Base-by-base conservation (phyloP, 2,797 vertebrate genomes). In the Erpetoichthys calabaricus region DNA sequence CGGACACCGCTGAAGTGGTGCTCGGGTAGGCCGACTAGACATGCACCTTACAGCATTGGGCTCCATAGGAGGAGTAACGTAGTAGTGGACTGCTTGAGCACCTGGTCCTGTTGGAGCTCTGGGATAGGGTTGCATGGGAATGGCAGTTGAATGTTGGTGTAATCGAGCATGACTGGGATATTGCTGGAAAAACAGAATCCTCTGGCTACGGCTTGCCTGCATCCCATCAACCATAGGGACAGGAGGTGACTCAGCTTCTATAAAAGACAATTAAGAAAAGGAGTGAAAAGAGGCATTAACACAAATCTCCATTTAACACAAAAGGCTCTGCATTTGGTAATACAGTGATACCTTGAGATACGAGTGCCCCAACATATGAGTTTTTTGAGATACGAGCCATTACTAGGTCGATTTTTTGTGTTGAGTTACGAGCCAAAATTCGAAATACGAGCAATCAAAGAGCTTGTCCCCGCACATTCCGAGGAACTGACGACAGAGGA, bases 161-260 rank as follows among this genome's bases (percentile, higher is more conserved):
- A 80, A 90, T 61, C 86, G 80, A 63, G 92, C 89, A 64, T 77
- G 86, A 59, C 83, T 86, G 0, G 90, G 82, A 64, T 85, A 85
- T 62, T 82, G 86, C 56, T 81, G 90, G 70, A 87, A 73, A 56
- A 94, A 87, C 63, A 89, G 88, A 59, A 94, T 90, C 62, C 85
- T 75, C 62, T 85, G 87, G 59, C 82, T 89, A 25, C 25, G 25
- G 25, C 25, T 25, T 25, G 25, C 25, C 25, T 25, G 73, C 65
- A 82, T 64, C 65, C 57, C 81, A 60, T 84, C 78, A 69, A 76
- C 85, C 1, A 51, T 44, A 47, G 82, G 75, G 41, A 86, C 85
- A 5, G 83, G 65, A 51, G 69, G 63, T 0, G 74, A 67, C 64
- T 88, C 87, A 50, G 82, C 78, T 63, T 90, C 95, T 95, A 68